Conservation (phyloP, 1,140 invertebrate species). For the Oryctes rhinoceros region DNA sequence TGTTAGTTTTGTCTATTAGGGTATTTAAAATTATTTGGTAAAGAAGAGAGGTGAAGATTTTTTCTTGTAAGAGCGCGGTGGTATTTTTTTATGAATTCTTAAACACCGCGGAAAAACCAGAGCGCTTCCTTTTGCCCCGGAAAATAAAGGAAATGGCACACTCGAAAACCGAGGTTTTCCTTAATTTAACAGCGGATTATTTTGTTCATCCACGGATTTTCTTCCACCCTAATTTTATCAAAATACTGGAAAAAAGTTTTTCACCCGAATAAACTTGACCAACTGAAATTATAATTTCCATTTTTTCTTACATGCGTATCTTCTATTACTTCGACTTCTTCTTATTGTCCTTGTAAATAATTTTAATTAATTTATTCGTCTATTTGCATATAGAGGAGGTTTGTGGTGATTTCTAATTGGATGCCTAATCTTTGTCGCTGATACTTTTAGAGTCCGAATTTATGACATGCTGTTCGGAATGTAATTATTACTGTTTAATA, state of each 20-base stretch:
- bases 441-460: too few species aligned
- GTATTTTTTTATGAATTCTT: constrained; percentile 28
- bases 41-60: background rate
- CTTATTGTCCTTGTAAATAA: too few species aligned
- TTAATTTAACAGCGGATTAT: constrained; percentile 31
- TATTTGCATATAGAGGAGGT: too few species aligned
- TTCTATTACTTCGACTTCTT: too few species aligned
- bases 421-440: too few species aligned
- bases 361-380: too few species aligned
- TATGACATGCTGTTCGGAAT: too few species aligned
- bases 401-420: too few species aligned
- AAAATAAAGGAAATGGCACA: constrained; percentile 25
- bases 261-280: background rate
- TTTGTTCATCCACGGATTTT: constrained; percentile 26
- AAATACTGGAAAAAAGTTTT: constrained; percentile 20
- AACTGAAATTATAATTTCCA: background rate
- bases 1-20: too few species aligned
- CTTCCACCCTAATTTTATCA: constrained; percentile 29
- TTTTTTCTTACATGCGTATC: background rate
- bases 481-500: too few species aligned
- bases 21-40: background rate
- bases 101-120: background rate
- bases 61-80: background rate
- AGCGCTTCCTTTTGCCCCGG: background rate
- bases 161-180: constrained; percentile 16